Percentiles rank a stretch among this genome's conserved stretches.
Conservation (phyloP, 2,888 invertebrate species). For the Nephrotoma guestfalica region DNA sequence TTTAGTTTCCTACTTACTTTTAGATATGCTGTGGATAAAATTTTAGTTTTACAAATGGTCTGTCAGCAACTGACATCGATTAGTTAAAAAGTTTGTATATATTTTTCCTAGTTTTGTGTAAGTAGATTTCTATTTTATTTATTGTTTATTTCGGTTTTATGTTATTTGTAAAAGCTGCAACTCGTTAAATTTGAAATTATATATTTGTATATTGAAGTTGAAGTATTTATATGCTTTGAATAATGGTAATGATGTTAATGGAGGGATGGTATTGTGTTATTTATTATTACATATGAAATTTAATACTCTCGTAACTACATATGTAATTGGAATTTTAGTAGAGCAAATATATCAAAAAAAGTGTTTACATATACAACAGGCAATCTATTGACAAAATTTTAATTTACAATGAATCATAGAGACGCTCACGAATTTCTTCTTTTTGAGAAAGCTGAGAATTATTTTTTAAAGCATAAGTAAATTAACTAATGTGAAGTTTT, state of each 20-base stretch:
- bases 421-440: no score
- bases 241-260: neutral
- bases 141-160: neutral
- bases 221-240: neutral
- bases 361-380: no score
- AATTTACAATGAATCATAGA: no score
- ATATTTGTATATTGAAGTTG: neutral
- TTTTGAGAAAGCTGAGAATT: no score
- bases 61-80: neutral
- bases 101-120: neutral
- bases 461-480: no score
- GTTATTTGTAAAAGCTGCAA: neutral
- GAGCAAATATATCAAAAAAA: no score
- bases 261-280: neutral
- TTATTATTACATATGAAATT: neutral
- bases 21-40: neutral
- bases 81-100: neutral
- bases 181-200: neutral
- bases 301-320: neutral
- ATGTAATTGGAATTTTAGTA: no score
- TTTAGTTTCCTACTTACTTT: neutral
- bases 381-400: no score
- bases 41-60: neutral
- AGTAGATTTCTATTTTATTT: neutral
- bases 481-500: no score